Percentiles rank a stretch among this genome's conserved stretches.
These are phyloP conservation scores for Lamellibrachia satsuma DNA, from an alignment of 2,888 invertebrate genomes.

Conservation along the genomic window DNA sequence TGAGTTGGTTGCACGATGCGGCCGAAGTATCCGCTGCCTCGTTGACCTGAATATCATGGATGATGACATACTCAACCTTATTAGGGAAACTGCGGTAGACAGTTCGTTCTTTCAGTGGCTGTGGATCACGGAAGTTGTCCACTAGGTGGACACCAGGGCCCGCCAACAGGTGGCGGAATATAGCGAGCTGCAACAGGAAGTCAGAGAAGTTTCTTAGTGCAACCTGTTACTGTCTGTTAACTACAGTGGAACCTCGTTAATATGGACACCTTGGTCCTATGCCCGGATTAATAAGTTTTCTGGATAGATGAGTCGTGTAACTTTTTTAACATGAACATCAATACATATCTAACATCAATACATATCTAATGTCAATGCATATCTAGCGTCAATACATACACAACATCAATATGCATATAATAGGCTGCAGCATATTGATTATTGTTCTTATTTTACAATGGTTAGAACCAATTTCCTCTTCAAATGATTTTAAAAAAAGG, in stretches of 20 bases:
- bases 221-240: not conserved
- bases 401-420: no score
- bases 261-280: no score
- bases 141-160: slow-evolving; percentile 34
- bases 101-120: slow-evolving; percentile 53
- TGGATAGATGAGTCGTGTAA: no score
- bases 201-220: not conserved
- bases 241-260: not conserved
- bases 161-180: not conserved
- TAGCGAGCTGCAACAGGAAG: not conserved
- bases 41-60: not conserved
- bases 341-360: no score
- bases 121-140: slow-evolving; percentile 57
- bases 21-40: not conserved
- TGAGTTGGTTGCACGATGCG: not conserved
- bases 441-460: no score
- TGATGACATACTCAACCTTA: not conserved
- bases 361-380: no score
- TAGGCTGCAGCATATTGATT: no score
- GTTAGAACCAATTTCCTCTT: no score
- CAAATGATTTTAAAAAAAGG: not conserved
- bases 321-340: no score
- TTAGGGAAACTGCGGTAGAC: slow-evolving; percentile 52
- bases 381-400: no score
- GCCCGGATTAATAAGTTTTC: no score